Evolutionary conservation across 2,797 vertebrate species (phyloP).

Genomic region (Chaetophractus vellerosus): DNA sequence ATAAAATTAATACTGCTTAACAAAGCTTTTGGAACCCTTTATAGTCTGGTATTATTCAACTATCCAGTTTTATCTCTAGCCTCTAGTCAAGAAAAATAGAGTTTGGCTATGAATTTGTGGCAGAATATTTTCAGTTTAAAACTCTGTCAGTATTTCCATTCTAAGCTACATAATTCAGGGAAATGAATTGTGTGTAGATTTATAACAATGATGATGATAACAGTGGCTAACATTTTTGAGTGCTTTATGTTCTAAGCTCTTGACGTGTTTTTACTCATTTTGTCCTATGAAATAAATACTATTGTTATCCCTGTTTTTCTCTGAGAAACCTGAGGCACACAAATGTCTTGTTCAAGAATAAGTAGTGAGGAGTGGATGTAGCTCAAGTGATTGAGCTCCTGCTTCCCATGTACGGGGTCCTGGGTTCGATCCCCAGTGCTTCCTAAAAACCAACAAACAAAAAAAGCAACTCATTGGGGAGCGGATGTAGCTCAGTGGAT

Average conservation of each 20-base stretch:
- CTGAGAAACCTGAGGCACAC: not conserved
- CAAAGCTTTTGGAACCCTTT: constrained; percentile 20
- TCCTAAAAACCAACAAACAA: no score
- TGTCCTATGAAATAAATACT: not conserved
- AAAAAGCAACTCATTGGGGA: no score
- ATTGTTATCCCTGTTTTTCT: not conserved
- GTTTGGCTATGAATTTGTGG: constrained; percentile 11
- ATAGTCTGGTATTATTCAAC: not conserved
- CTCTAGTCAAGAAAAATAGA: not conserved
- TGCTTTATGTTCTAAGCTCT: not conserved
- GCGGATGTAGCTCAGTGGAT: no score
- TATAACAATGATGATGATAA: not conserved
- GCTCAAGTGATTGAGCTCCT: no score
- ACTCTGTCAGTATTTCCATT: not conserved
- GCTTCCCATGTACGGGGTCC: no score
- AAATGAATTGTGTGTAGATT: constrained; percentile 11
- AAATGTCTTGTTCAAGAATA: constrained; percentile 1
- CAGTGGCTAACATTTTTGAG: not conserved
- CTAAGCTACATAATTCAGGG: constrained; percentile 35
- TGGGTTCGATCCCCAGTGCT: no score
- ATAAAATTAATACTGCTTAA: constrained; percentile 44
- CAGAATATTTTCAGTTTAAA: constrained; percentile 50
- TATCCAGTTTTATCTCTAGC: not conserved
- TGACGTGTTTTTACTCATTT: constrained; percentile 12
- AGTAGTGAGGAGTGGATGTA: no score